Percentiles rank a stretch among this genome's conserved stretches.
These are phyloP conservation scores for Nematopogon swammerdamellus DNA, from an alignment of 2,888 invertebrate species.

Conservation along the genomic window DNA sequence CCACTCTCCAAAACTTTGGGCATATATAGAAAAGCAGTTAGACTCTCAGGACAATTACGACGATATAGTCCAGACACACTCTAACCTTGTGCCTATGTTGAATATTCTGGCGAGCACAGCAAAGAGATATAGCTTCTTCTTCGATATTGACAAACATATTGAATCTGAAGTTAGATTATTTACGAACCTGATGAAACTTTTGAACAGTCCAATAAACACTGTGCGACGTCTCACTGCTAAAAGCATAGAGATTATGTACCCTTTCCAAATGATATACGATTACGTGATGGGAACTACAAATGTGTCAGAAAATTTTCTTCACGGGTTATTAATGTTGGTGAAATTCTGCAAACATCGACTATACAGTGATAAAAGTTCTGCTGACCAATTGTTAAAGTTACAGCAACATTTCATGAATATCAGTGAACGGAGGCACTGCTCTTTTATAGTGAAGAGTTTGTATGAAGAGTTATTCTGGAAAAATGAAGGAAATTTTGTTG, in stretches of 20 bases:
- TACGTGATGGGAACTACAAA: constrained; percentile 15
- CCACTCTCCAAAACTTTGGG: constrained; percentile 41
- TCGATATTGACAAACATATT: constrained; percentile 16
- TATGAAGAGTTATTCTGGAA: constrained; percentile 13
- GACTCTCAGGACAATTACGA: constrained; percentile 15
- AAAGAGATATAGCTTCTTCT: constrained; percentile 32
- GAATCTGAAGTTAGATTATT: constrained; percentile 21
- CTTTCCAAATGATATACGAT: constrained; percentile 21
- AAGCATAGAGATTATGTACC: constrained; percentile 37
- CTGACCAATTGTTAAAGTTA: neutral
- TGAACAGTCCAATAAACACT: constrained; percentile 40
- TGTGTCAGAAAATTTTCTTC: constrained; percentile 30
- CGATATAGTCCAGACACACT: constrained; percentile 28
- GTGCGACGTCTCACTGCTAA: constrained; percentile 40
- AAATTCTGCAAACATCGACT: constrained; percentile 18
- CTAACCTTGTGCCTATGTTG: constrained; percentile 39
- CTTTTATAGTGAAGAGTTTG: constrained; percentile 1
- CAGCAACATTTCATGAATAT: neutral
- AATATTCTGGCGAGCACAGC: constrained; percentile 41
- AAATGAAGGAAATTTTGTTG: constrained; percentile 17
- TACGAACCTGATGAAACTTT: constrained; percentile 21
- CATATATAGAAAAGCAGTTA: constrained; percentile 25
- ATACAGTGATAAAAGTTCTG: neutral
- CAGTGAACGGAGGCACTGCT: neutral
- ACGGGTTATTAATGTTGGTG: constrained; percentile 31